Base-by-base conservation (phyloP, 2,797 vertebrate genomes). In the Distichodus sexfasciatus region DNA sequence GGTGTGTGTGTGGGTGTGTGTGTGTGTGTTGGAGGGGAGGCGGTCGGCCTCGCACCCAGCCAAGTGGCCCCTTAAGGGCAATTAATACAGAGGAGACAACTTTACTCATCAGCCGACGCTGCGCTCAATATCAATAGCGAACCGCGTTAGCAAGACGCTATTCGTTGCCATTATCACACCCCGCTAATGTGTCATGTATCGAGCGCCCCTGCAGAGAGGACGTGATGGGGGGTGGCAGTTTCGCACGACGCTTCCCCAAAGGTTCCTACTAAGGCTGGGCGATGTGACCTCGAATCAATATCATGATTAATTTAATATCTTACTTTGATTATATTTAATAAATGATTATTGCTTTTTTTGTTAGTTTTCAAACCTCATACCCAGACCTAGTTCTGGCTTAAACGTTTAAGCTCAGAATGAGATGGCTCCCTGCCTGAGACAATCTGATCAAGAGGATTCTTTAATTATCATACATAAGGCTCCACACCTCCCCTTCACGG, bases 1-100 rank as follows among this genome's bases (percentile, higher is more conserved):
- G n/a, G n/a, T n/a, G n/a, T n/a, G n/a, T n/a, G n/a, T n/a, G n/a
- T n/a, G n/a, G n/a, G n/a, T n/a, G n/a, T n/a, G n/a, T n/a, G n/a
- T n/a, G n/a, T n/a, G n/a, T n/a, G n/a, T n/a, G n/a, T n/a, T n/a
- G n/a, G n/a, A n/a, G n/a, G n/a, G n/a, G 82, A 83, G 72, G 55
- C 50, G 47, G 66, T 15, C 50, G 36, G 77, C 69, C 65, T 81
- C 51, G 82, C 79, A 80, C 77, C 59, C 68, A 76, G 77, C 71
- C 77, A 76, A 79, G 70, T 78, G 74, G 43, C 66, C 74, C 63
- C 74, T 63, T 65, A 63, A 69, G 65, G 57, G 70, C 72, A 60
- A 79, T 73, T 74, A 70, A 75, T 65, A 58, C 69, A 51, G 47
- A 60, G 60, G 19, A 76, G 74, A 71, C 74, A 54, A 44, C 75